Percentiles rank a stretch among this genome's conserved stretches.
These are phyloP conservation scores for Tolypeutes matacus DNA, from an alignment of 2,797 vertebrate species.

Conservation along the genomic window DNA sequence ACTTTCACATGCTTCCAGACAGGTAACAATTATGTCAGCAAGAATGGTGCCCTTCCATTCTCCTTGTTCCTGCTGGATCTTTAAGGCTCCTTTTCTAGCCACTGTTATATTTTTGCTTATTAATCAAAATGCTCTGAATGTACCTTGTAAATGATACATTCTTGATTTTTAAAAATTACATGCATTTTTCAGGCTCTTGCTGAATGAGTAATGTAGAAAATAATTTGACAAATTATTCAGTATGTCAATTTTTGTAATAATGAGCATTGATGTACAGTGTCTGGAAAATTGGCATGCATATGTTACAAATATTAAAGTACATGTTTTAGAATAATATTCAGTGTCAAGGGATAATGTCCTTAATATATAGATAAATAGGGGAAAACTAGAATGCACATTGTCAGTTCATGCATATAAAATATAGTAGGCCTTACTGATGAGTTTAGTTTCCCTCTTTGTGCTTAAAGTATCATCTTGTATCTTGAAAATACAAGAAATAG, in stretches of 20 bases:
- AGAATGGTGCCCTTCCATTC: conserved; percentile 64
- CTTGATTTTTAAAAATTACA: conserved; percentile 19
- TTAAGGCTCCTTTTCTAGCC: not conserved
- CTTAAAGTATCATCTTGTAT: conserved; percentile 19
- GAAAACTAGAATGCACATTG: not conserved
- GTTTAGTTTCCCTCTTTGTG: conserved; percentile 38
- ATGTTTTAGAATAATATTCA: conserved; percentile 3
- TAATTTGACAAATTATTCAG: conserved; percentile 41
- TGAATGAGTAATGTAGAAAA: conserved; percentile 54
- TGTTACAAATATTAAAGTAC: conserved; percentile 9
- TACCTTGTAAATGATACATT: not conserved
- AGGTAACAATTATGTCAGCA: conserved; percentile 78
- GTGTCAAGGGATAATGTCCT: not conserved
- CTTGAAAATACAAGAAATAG: conserved; percentile 10
- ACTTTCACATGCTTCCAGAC: conserved; percentile 53
- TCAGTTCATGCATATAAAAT: conserved; percentile 20
- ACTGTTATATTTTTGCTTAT: conserved; percentile 25
- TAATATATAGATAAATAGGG: not conserved
- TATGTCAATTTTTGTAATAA: conserved; percentile 49
- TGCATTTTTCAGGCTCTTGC: conserved; percentile 30
- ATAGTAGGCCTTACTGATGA: not conserved
- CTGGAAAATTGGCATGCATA: conserved; percentile 35
- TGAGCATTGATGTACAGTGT: not conserved
- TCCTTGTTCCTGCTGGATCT: conserved; percentile 65
- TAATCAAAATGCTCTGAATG: conserved; percentile 61